Base-by-base conservation (phyloP, 2,888 invertebrate genomes). In the Cosmopolites sordidus region DNA sequence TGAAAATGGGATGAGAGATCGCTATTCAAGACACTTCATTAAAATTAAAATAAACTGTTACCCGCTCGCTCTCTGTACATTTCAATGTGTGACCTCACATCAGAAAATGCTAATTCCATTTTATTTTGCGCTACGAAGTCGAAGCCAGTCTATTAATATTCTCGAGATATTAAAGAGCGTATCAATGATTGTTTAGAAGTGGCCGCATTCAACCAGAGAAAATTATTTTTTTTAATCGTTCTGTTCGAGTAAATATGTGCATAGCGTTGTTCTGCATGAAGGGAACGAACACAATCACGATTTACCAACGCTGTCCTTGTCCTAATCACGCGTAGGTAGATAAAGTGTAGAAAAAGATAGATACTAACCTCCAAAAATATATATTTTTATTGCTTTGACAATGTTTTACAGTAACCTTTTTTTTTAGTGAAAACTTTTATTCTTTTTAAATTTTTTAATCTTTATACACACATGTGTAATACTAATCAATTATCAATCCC, bases 251-350 rank as follows among this genome's bases (percentile, higher is more conserved):
- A 33, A 54, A 33, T 37, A 58, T 58, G 58, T 58, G 58, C 48
- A 53, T 58, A 16, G 55, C 53, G 29, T 38, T 58, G 51, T 58
- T 58, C 50, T 58, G 58, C 48, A 56, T 58, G 58, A 56, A 51
- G 48, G 58, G 58, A 42, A 58, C 56, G 43, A 58, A 58, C 42
- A 53, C 49, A 6, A 41, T 58, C 33, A 52, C 52, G 43, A 50
- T 58, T 38, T 58, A 58, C 51, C 50, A 55, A 40, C 58, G 56
- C 17, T 58, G 58, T 53, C 58, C 58, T 50, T 58, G 58, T 53
- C 58, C 55, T 5, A 52, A 55, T 43, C 58, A 54, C 46, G 49
- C 48, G 44, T 48, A 51, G 48, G 39, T 42, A 12, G 16, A 16
- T 16, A 40, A 5, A 33, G 2, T 33, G 5, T 33, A 33, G 33